These are phyloP conservation scores for Vulpes ferrilata DNA, from an alignment of 2,113 vertebrate species.

Conservation along the genomic window DNA sequence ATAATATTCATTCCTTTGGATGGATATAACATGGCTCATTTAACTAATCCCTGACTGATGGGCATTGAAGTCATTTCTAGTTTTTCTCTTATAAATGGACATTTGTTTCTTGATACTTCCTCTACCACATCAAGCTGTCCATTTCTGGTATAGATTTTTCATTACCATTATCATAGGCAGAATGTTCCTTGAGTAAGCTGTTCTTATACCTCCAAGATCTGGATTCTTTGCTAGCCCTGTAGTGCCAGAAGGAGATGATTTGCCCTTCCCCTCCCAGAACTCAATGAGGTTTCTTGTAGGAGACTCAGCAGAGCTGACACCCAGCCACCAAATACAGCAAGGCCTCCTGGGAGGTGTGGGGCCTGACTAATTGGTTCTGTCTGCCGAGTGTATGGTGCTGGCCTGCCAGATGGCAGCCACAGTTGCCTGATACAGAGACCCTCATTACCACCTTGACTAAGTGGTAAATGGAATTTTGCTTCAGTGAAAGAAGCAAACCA, in stretches of 20 bases:
- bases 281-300: neutral
- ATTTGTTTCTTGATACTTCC: neutral
- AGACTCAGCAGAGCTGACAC: constrained; percentile 32
- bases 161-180: neutral
- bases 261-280: neutral
- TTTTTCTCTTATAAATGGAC: constrained; percentile 30
- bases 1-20: neutral
- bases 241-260: neutral
- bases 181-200: neutral
- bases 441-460: constrained; percentile 79
- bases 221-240: neutral
- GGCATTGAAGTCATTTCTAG: neutral
- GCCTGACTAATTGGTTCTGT: constrained; percentile 73
- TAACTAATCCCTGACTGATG: neutral
- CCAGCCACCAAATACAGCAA: constrained; percentile 61
- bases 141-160: neutral
- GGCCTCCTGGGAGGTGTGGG: constrained; percentile 45
- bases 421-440: constrained; percentile 57
- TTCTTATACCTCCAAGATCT: neutral
- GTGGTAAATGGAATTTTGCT: constrained; percentile 73
- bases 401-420: constrained; percentile 74
- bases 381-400: constrained; percentile 30
- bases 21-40: neutral
- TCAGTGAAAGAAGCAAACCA: constrained; percentile 50
- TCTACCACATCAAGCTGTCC: neutral